A percentile compares a stretch with the other conserved stretches of the same genome.
These are phyloP conservation scores for Epinephelus awoara DNA, from an alignment of 2,797 vertebrate genomes.

Conservation along the genomic window DNA sequence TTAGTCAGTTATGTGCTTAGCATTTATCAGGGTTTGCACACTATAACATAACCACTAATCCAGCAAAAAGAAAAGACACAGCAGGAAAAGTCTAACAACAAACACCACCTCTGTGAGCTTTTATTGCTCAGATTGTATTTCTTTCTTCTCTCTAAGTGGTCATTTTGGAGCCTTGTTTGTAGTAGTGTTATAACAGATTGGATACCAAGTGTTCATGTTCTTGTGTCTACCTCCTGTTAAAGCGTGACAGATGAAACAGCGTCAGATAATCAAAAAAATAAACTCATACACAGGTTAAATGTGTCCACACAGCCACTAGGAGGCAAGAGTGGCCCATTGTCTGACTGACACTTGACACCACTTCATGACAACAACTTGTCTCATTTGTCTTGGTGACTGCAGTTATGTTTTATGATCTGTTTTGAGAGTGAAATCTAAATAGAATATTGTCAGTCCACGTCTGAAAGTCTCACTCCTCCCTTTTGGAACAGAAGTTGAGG, in stretches of 20 bases:
- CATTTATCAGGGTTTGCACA: background rate
- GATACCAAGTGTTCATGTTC: background rate
- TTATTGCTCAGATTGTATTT: background rate
- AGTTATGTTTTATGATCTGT: constrained; percentile 12
- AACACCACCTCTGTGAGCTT: background rate
- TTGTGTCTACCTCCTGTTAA: constrained; percentile 19
- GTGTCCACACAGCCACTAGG: constrained; percentile 61
- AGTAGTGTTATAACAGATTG: background rate
- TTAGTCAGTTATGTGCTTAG: background rate
- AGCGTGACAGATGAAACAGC: constrained; percentile 17
- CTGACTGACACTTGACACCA: background rate
- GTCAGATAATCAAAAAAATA: background rate
- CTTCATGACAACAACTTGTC: background rate
- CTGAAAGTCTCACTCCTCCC: background rate
- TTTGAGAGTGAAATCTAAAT: constrained; percentile 12
- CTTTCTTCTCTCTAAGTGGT: background rate
- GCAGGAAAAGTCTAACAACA: background rate
- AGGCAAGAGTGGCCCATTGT: constrained; percentile 60
- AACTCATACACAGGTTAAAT: constrained; percentile 10
- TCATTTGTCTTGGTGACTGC: constrained; percentile 2
- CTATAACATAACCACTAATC: background rate
- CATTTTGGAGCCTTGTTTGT: background rate
- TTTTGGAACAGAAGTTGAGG: constrained; percentile 43
- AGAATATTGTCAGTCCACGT: background rate
- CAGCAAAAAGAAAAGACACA: background rate